Conservation (phyloP, 2,888 invertebrate species). For the Anoplius nigerrimus region DNA sequence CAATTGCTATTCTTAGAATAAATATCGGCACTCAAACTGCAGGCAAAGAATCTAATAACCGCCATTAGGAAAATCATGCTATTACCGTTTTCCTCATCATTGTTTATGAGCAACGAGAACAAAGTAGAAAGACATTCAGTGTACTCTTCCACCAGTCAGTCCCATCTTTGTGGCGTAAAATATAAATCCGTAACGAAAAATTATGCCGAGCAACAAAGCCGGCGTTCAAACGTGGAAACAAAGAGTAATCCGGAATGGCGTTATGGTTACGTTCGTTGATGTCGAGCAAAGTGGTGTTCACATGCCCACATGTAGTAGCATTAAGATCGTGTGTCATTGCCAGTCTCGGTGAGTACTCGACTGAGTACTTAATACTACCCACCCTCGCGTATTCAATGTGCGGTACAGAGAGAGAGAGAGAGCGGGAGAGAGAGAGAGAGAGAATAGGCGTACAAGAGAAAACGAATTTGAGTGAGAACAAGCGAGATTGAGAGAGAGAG, state of each 20-base stretch:
- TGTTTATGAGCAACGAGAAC: not conserved
- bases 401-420: constrained; percentile 14
- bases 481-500: not conserved
- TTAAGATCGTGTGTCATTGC: constrained; percentile 30
- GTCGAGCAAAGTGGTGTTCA: too few relatives aligned
- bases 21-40: not conserved
- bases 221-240: too few relatives aligned
- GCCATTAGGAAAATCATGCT: not conserved
- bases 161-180: too few relatives aligned
- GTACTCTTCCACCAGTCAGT: too few relatives aligned
- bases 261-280: too few relatives aligned
- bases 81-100: not conserved
- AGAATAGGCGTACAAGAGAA: constrained; percentile 4
- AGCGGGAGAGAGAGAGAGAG: constrained; percentile 2
- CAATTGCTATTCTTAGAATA: not conserved
- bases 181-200: too few relatives aligned
- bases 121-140: too few relatives aligned
- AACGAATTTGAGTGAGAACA: not conserved
- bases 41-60: not conserved
- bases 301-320: not conserved
- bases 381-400: constrained; percentile 46
- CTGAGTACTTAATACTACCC: constrained; percentile 50
- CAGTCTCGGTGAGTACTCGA: constrained; percentile 40
- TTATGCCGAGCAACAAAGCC: too few relatives aligned
- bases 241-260: too few relatives aligned